phyloP scores from a whole-genome alignment of 2,888 invertebrate species.

The Agrochola lota region DNA sequence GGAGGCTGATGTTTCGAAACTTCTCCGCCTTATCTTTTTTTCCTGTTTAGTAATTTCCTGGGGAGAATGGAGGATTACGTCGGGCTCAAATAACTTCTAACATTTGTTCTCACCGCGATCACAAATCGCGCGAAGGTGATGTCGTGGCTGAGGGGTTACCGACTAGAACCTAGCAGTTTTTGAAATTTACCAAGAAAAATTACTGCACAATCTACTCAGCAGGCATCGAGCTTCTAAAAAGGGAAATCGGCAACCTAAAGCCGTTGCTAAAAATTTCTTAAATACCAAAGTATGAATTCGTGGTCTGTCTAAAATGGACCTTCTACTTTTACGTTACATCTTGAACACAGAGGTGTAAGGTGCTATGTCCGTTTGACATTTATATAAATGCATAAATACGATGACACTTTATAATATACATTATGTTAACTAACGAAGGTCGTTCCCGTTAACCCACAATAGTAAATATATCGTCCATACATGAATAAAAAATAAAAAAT shows the following conservation, averaged over 20 bases:
- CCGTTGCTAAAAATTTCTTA: background rate
- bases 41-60: background rate
- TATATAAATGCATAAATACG: no score
- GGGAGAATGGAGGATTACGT: background rate
- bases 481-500: no score
- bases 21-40: background rate
- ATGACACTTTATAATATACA: no score
- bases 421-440: no score
- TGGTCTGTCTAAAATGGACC: background rate
- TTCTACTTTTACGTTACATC: background rate
- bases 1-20: background rate
- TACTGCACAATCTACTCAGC: background rate
- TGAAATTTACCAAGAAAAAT: background rate
- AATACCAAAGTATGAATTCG: background rate
- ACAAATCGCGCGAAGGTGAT: no score
- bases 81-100: background rate
- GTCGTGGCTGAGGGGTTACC: background rate
- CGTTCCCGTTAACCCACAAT: no score
- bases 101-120: no score
- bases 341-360: no score
- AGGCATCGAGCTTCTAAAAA: background rate
- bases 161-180: background rate
- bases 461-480: no score
- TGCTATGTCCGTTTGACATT: no score
- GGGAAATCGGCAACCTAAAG: background rate